phyloP scores from a whole-genome alignment of 2,113 vertebrate genomes.

The Helogale parvula region DNA sequence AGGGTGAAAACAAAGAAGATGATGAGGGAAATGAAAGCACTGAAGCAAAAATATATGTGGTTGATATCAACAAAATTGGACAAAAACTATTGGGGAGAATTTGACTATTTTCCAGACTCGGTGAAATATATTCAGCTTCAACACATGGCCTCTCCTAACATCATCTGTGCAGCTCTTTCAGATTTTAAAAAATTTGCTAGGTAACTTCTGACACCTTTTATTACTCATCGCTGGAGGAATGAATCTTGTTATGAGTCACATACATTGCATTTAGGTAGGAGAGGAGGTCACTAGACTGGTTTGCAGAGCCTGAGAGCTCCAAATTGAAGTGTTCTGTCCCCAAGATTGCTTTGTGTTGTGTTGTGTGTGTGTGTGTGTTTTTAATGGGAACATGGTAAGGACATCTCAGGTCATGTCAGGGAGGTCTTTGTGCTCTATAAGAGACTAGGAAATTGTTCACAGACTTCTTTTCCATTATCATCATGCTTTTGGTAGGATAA shows the following conservation, averaged over 20 bases:
- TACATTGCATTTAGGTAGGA: neutral
- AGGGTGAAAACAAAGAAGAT: neutral
- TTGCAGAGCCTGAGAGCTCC: neutral
- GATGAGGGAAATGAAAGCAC: neutral
- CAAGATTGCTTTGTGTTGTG: neutral
- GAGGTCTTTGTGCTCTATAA: neutral
- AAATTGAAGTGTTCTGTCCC: neutral
- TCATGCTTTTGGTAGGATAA: constrained; percentile 11
- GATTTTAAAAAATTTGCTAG: neutral
- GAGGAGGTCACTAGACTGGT: neutral
- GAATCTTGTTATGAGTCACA: neutral
- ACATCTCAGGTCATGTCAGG: constrained; percentile 25
- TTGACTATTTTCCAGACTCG: neutral
- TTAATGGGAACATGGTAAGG: neutral
- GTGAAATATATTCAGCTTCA: neutral
- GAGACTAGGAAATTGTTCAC: constrained; percentile 46
- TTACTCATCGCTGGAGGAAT: neutral
- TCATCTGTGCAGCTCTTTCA: neutral
- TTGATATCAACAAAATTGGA: neutral
- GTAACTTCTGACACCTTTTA: neutral
- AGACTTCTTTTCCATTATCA: constrained; percentile 12
- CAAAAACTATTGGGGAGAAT: neutral
- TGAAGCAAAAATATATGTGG: neutral
- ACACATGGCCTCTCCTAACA: neutral
- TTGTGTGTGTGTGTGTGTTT: neutral